Conservation (phyloP, 2,797 vertebrate species). For the Harpagifer antarcticus region DNA sequence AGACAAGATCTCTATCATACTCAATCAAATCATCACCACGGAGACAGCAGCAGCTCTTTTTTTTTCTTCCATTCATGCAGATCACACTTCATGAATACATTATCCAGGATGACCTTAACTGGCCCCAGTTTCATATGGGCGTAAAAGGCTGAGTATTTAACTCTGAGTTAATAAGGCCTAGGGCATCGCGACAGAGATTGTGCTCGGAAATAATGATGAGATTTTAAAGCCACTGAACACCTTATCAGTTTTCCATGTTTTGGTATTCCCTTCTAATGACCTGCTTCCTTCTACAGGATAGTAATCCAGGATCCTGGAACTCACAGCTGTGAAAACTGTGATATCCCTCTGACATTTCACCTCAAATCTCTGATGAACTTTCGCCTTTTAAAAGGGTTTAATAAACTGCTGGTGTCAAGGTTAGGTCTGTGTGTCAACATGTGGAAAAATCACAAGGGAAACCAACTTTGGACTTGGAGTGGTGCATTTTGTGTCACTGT, state of each 20-base stretch:
- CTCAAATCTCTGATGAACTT: conserved; percentile 54
- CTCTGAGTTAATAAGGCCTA: conserved; percentile 74
- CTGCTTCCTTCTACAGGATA: conserved; percentile 64
- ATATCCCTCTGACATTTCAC: conserved; percentile 61
- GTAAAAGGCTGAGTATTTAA: conserved; percentile 72
- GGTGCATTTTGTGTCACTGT: conserved; percentile 23
- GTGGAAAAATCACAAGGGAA: conserved; percentile 19
- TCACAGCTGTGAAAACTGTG: conserved; percentile 67
- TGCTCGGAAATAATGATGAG: conserved; percentile 59
- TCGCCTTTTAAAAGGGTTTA: conserved; percentile 25
- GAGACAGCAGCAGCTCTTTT: conserved; percentile 40
- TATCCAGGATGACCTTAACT: conserved; percentile 78
- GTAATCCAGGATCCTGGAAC: conserved; percentile 52
- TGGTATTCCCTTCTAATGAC: conserved; percentile 68
- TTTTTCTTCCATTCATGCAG: conserved; percentile 62
- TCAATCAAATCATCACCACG: conserved; percentile 68
- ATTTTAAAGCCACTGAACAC: conserved; percentile 51
- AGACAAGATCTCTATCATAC: conserved; percentile 73
- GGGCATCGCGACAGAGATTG: conserved; percentile 59
- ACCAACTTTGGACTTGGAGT: conserved; percentile 6
- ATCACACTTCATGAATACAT: conserved; percentile 79
- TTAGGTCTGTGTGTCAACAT: conserved; percentile 52
- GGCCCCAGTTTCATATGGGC: conserved; percentile 68
- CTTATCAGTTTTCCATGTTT: conserved; percentile 71
- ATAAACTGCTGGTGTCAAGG: conserved; percentile 23